These are phyloP conservation scores for Alviniconcha marisindica DNA, from an alignment of 1,140 invertebrate species.

Conservation along the genomic window DNA sequence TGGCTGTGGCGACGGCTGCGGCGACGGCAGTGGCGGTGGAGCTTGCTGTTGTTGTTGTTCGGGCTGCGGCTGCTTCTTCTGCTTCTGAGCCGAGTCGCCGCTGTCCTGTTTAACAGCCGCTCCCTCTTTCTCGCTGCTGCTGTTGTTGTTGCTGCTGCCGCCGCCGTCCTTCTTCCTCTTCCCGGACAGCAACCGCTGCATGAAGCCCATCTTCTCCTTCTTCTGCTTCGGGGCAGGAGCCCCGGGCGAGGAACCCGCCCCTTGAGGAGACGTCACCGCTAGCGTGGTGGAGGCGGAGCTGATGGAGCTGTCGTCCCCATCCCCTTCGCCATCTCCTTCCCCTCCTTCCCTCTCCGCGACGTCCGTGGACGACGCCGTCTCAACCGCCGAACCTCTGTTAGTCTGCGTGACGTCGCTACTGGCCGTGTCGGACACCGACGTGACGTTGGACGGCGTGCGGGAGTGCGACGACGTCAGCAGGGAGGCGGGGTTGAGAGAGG, in stretches of 20 bases:
- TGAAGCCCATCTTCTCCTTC: slow-evolving; percentile 62
- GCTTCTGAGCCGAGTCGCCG: slow-evolving; percentile 10
- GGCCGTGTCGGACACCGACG: slow-evolving; percentile 28
- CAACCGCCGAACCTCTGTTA: slow-evolving; percentile 1
- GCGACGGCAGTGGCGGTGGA: background rate
- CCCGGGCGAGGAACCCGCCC: background rate
- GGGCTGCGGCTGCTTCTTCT: background rate
- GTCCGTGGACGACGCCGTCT: slow-evolving; percentile 29
- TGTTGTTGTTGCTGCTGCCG: background rate
- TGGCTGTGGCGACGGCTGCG: background rate
- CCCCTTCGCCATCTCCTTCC: background rate
- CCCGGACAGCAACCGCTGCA: slow-evolving; percentile 68
- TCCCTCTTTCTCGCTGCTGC: slow-evolving; percentile 38
- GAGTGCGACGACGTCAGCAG: slow-evolving; percentile 18
- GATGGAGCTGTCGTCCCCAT: background rate
- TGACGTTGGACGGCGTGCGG: slow-evolving; percentile 35
- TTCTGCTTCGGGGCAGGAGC: slow-evolving; percentile 11
- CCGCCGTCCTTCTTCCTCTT: slow-evolving; percentile 62
- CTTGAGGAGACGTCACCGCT: background rate
- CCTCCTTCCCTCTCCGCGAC: background rate
- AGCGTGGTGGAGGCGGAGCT: background rate
- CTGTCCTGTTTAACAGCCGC: slow-evolving; percentile 40
- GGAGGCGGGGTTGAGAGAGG: background rate
- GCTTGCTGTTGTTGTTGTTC: background rate
- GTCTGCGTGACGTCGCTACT: slow-evolving; percentile 6